Percentiles rank a stretch among this genome's conserved stretches.
Conservation (phyloP, 1,140 invertebrate genomes). For the Diabrotica virgifera region DNA sequence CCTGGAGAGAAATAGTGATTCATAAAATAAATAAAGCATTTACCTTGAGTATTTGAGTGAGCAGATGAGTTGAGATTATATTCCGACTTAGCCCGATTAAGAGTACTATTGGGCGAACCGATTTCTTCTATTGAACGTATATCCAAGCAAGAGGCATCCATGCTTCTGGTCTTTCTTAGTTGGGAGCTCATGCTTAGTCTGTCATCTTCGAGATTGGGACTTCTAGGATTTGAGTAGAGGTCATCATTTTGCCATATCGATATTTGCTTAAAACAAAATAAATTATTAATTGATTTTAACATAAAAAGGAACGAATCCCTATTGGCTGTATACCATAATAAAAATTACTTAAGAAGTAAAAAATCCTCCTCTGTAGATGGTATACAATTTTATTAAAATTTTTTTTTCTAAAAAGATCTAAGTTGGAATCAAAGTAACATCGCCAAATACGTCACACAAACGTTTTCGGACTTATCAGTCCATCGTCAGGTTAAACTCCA, state of each 20-base stretch:
- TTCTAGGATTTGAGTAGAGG: constrained; percentile 62
- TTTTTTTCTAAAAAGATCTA: too few relatives aligned
- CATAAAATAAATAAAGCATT: neutral
- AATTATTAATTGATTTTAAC: neutral
- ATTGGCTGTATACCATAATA: too few relatives aligned
- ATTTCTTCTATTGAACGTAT: constrained; percentile 67
- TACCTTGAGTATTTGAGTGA: constrained; percentile 55
- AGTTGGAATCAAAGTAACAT: too few relatives aligned
- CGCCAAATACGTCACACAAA: too few relatives aligned
- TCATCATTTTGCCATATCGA: constrained; percentile 76
- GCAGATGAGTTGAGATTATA: constrained; percentile 74
- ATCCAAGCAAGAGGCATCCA: constrained; percentile 83
- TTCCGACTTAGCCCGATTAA: constrained; percentile 82
- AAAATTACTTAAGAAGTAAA: too few relatives aligned
- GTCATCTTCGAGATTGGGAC: constrained; percentile 58
- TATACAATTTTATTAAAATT: too few relatives aligned
- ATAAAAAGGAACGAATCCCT: neutral
- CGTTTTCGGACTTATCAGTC: too few relatives aligned
- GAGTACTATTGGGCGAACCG: constrained; percentile 55
- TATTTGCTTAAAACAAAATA: constrained; percentile 60
- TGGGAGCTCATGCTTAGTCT: constrained; percentile 65
- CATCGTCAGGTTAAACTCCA: too few relatives aligned
- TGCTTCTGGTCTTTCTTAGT: constrained; percentile 79
- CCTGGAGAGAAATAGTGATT: too few relatives aligned
- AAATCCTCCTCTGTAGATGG: too few relatives aligned